Evolutionary conservation across 2,888 invertebrate species (phyloP).

Genomic region (Pristionchus fissidentatus): DNA sequence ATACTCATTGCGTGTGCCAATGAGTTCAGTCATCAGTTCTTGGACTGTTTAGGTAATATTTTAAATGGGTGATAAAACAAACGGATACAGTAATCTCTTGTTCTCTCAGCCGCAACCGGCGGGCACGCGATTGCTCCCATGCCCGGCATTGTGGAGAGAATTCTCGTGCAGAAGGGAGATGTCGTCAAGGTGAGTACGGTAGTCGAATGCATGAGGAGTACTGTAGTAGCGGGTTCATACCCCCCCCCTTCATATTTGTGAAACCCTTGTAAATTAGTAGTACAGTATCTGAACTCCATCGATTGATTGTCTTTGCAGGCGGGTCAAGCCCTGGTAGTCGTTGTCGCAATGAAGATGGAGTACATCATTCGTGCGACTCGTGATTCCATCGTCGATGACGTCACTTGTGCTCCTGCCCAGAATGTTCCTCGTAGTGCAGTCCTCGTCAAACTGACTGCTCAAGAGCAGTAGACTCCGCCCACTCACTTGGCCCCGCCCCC

Average conservation of each 20-base stretch:
- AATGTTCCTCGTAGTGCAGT: slow-evolving; percentile 71
- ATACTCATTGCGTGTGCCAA: no score
- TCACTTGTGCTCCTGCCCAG: slow-evolving; percentile 67
- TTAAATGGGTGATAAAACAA: no score
- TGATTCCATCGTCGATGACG: slow-evolving; percentile 65
- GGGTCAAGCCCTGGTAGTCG: slow-evolving; percentile 91
- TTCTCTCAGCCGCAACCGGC: slow-evolving; percentile 44
- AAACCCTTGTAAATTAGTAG: neutral
- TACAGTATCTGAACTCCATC: neutral
- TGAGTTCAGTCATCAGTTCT: no score
- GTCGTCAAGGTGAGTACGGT: slow-evolving; percentile 78
- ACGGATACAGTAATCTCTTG: neutral
- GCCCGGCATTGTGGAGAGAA: slow-evolving; percentile 93
- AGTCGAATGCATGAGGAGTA: neutral
- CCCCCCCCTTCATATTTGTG: neutral
- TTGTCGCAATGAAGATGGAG: slow-evolving; percentile 99
- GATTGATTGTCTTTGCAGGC: no score
- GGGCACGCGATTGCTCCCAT: slow-evolving; percentile 85
- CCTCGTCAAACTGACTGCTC: slow-evolving; percentile 62
- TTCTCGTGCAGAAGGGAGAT: slow-evolving; percentile 88
- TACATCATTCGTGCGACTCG: slow-evolving; percentile 83
- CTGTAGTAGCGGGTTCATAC: neutral
- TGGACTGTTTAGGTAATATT: no score
- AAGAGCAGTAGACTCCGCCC: neutral
- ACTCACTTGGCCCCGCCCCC: slow-evolving; percentile 16